These are phyloP conservation scores for Ethmia dodecea DNA, from an alignment of 2,888 invertebrate species.

Conservation along the genomic window DNA sequence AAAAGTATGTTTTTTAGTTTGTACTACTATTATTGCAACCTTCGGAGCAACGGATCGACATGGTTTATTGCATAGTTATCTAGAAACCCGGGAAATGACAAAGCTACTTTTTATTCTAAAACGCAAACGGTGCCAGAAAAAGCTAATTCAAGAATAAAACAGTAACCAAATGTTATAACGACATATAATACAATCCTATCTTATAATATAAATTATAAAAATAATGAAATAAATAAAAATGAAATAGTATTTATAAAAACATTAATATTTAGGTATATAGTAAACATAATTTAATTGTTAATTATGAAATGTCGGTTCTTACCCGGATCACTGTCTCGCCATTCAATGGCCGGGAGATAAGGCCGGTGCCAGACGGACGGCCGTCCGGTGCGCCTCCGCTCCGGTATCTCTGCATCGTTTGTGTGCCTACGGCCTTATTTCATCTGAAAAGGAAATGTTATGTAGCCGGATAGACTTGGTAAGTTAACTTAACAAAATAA, in stretches of 20 bases:
- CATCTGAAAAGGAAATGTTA: conserved; percentile 43
- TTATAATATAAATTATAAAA: neutral
- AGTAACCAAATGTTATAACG: neutral
- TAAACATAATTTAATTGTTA: neutral
- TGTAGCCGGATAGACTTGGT: conserved; percentile 1
- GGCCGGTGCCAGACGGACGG: conserved; percentile 40
- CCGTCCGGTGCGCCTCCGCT: conserved; percentile 35
- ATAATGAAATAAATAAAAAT: neutral
- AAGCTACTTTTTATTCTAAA: no score
- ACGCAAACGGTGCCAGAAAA: no score
- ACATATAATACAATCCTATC: neutral
- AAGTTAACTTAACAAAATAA: neutral
- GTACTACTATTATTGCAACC: no score
- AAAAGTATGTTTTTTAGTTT: no score
- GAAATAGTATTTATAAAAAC: neutral
- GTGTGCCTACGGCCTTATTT: conserved; percentile 43
- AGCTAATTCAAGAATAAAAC: no score
- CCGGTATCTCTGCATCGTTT: conserved; percentile 37
- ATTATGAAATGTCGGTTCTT: conserved; percentile 1
- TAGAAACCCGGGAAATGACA: no score
- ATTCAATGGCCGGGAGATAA: conserved; percentile 43
- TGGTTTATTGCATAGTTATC: no score
- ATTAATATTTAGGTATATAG: neutral
- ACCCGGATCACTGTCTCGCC: conserved; percentile 31
- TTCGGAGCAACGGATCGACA: no score